Conservation (phyloP, 2,113 vertebrate species). For the Genyomyrus donnyi region DNA sequence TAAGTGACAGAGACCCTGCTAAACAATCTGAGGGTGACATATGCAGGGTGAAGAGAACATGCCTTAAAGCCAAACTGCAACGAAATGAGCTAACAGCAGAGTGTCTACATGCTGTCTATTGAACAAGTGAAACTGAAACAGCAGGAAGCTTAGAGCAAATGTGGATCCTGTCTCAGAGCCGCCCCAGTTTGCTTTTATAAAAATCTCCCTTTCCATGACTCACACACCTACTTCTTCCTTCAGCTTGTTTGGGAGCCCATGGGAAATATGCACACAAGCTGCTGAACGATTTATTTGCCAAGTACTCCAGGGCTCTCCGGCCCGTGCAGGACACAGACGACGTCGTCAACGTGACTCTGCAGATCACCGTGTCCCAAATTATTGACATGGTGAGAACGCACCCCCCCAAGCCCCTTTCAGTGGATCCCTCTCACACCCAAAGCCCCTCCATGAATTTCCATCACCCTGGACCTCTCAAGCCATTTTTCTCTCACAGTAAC, state of each 20-base stretch:
- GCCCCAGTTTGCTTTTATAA: not conserved
- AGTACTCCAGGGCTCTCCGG: conserved; percentile 79
- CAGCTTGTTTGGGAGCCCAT: conserved; percentile 64
- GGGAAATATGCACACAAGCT: conserved; percentile 74
- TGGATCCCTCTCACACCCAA: too few relatives aligned
- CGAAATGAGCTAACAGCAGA: too few relatives aligned
- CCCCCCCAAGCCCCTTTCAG: not conserved
- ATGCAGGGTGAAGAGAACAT: too few relatives aligned
- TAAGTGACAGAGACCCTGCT: not conserved
- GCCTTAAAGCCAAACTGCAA: too few relatives aligned
- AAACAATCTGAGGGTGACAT: too few relatives aligned
- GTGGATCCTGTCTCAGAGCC: not conserved
- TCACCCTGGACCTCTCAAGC: too few relatives aligned
- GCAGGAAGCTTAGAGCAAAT: not conserved
- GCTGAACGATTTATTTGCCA: conserved; percentile 70
- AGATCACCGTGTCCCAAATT: conserved; percentile 85
- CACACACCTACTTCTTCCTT: not conserved
- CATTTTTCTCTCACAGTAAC: not conserved
- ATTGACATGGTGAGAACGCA: conserved; percentile 77
- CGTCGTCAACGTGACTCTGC: conserved; percentile 78
- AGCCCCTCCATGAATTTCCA: too few relatives aligned
- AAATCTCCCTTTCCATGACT: not conserved
- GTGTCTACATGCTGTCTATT: too few relatives aligned
- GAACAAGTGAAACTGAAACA: not conserved
- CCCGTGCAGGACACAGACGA: conserved; percentile 79